Evolutionary conservation across 2,113 vertebrate genomes (phyloP), one percentile per base, ranked within the genome.

Genomic region (Sterrhoptilus dennistouni): DNA sequence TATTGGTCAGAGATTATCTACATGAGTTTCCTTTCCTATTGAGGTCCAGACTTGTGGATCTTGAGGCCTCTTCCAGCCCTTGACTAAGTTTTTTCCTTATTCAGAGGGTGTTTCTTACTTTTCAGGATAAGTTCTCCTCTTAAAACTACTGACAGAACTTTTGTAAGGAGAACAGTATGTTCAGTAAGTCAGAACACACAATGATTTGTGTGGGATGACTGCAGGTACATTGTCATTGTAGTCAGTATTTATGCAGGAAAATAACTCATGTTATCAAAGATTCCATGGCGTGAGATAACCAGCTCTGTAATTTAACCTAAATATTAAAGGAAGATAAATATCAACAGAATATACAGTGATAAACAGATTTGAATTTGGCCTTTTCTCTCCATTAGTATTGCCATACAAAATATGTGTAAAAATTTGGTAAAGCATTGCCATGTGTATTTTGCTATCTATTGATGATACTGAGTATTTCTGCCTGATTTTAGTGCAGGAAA

Each of bases 141-240:
- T 87, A 53, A 87, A 89, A 47, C 21, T 85, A 18, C 66, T 59
- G 61, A 28, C 45, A 70, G 45, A 85, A 72, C 22, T n/a, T 85
- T 57, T 87, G 50, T 65, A 42, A 83, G 36, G 35, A 65, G 75
- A 93, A 88, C 63, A 74, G 29, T 57, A 17, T 33, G 75, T 92
- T 96, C 90, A 50, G 6, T 80, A 90, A 72, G 71, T 92, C 42
- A 90, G 85, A 93, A 72, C 45, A 72, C 66, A 76, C 57, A 93
- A 83, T 77, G 70, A 86, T 36, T 83, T 83, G 85, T 63, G 88
- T 96, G 71, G 90, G 95, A 92, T 88, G 88, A 65, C 71, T 92
- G 54, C 54, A 90, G 68, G 85, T 92, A 86, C 23, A 0, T 65
- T 83, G 45, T 33, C n/a, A 54, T 21, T 49, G 20, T 64, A 82